Evolutionary conservation across 2,888 invertebrate genomes (phyloP), one percentile per base, ranked within the genome.

Genomic region (Yponomeuta plumbellus): DNA sequence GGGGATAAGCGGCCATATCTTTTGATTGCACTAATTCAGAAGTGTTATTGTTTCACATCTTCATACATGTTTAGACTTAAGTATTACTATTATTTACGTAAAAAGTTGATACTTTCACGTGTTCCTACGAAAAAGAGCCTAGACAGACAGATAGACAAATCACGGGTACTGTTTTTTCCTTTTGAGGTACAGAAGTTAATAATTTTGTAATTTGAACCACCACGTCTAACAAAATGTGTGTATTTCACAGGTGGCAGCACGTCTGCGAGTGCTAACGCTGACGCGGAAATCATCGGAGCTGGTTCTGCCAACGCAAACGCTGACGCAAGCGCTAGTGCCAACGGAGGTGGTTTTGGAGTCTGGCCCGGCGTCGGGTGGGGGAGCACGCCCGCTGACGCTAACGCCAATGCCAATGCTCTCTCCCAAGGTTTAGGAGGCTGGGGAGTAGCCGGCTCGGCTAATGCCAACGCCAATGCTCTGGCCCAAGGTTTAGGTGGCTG

Each of bases 381-480:
- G n/a, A 23, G 59, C 6, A 52, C 66, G 11, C 44, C 20, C 11
- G 20, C n/a, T n/a, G n/a, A 20, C n/a, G 5, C 61, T 8, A 61
- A 22, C 21, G 61, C 8, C 10, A 39, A 40, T 21, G 20, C 17
- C 44, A 52, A 34, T 34, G 59, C 20, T 21, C 20, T 17, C 5
- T 34, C 61, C 44, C 13, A 52, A 13, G 20, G 17, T 11, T 17
- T 20, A 22, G 22, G 17, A 61, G 17, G 59, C 61, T 23, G 23
- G 26, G 26, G 44, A 44, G 44, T 4, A 44, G 2, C 2, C 44
- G 44, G 44, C 11, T 44, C 21, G 1, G 67, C 66, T 11, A 52
- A 21, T n/a, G 67, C 67, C 1, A 26, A 34, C 1, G 62, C 68
- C 10, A 21, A 56, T 20, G 65, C 66, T 13, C 4, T 34, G 13